Percentiles rank a stretch among this genome's conserved stretches.
phyloP scores from a whole-genome alignment of 92 coral and sea anemone genomes.

The Porites rus region DNA sequence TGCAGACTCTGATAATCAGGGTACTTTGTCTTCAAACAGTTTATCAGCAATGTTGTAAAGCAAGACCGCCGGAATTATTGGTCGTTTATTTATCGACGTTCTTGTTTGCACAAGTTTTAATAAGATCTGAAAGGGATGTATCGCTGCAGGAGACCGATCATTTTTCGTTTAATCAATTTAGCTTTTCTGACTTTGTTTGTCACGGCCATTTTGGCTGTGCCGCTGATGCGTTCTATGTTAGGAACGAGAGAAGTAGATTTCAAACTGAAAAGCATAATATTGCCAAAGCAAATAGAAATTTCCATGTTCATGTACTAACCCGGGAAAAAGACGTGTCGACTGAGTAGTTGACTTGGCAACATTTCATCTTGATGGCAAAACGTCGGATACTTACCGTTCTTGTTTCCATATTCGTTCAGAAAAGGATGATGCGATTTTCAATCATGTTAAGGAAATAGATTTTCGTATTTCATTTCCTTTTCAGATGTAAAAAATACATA shows the following conservation, averaged over 20 bases:
- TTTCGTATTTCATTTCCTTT: background rate
- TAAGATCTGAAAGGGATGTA: slow-evolving; percentile 1
- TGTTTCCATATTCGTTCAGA: background rate
- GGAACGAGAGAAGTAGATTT: too few species aligned
- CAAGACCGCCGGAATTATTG: background rate
- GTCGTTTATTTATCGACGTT: background rate
- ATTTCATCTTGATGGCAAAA: background rate
- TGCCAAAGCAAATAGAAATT: too few species aligned
- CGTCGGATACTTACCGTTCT: background rate
- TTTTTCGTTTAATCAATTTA: background rate
- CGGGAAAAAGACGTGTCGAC: too few species aligned
- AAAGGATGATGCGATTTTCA: background rate
- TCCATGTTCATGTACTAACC: too few species aligned
- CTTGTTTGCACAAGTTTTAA: slow-evolving; percentile 18
- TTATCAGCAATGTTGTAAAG: background rate
- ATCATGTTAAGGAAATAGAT: background rate
- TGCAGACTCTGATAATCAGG: too few species aligned
- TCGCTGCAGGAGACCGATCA: slow-evolving; percentile 26
- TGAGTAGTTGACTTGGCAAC: too few species aligned
- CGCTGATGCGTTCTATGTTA: too few species aligned
- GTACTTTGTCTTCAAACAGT: too few species aligned
- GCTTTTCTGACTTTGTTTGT: background rate
- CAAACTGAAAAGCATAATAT: too few species aligned
- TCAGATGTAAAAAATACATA: background rate
- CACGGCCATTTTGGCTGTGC: too few species aligned